Evolutionary conservation across 2,113 vertebrate genomes (phyloP), one percentile per base, ranked within the genome.

Genomic region (Neoarius graeffei): DNA sequence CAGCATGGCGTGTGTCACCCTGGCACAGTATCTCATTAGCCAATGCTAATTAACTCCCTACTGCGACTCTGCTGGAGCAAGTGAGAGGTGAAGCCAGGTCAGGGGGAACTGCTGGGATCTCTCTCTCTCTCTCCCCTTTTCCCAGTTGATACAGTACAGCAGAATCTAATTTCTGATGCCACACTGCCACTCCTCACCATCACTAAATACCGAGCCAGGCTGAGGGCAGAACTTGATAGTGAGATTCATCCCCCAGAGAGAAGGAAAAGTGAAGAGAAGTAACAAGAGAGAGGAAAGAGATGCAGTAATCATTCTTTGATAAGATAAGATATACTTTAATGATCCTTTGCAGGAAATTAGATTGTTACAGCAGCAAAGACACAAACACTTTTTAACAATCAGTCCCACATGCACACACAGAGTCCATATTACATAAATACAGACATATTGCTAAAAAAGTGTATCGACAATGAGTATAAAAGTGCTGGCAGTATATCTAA

Each of bases 41-140:
- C 88, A 88, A 85, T 91, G 87, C 89, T 91, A 91, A 91, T 91
- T 89, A 90, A 81, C 86, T 89, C 83, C 90, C 83, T 86, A 59
- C 86, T 86, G 88, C 25, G 89, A 64, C 82, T 82, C 85, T 85
- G 89, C 82, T 85, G 85, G 81, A 83, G 84, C 85, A 83, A 79
- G 90, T 71, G 86, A 84, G 79, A 54, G 83, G 83, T 83, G 62
- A 79, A 77, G 82, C 50, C 82, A 80, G 90, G 90, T 89, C 88
- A 91, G 83, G 35, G 60, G 88, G 60, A 71, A 60, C 81, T 89
- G 85, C 17, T 85, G 83, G 54, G 80, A 60, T 82, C 4, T 62
- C 57, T 82, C 30, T 59, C 79, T 60, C 52, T 27, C 79, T 87
- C 80, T 62, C 56, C 60, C 71, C 52, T 52, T 50, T 60, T 82